Base-by-base conservation (phyloP, 1,140 invertebrate species). In the Philaenus spumarius region DNA sequence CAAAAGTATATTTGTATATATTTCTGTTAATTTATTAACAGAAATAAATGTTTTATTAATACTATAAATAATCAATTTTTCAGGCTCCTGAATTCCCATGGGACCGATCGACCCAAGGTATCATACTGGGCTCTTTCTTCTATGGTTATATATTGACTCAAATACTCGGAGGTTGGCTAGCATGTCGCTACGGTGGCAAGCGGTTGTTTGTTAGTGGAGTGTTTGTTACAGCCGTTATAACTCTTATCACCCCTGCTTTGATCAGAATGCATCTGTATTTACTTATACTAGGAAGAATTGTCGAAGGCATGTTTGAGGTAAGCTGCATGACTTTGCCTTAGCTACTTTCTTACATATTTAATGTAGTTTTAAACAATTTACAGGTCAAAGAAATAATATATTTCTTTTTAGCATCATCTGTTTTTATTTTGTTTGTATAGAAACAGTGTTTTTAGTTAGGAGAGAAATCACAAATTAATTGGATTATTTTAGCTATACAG, bases 301-400 rank as follows among this genome's bases (percentile, higher is more conserved):
- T 94, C 20, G 90, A 95, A 75, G 94, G 94, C 45, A 70, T 96
- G 35, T 93, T 88, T 70, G 92, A 95, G 80, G 90, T 92, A 75
- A 66, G 50, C 55, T 55, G 23, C 11, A 20, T 56, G 35, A 6
- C 11, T 9, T 22, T 24, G 17, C n/a, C n/a, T 7, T 9, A n/a
- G 35, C 7, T 37, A 37, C 43, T 19, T 15, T 19, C 9, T n/a
- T 34, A 50, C 17, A 24, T 9, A 14, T n/a, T 47, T 37, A 55
- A 37, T n/a, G n/a, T 37, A 37, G 35, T 37, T n/a, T 37, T 7
- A 37, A 37, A 37, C n/a, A n/a, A 37, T 37, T 37, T 7, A 37
- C 35, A 37, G 1, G 19, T 46, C 17, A 61, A n/a, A 54, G 55
- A 11, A 37, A 11, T 37, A 37, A 37, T 37, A 37, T 11, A 37